phyloP scores from a whole-genome alignment of 2,888 invertebrate genomes.

The Aphidius colemani region DNA sequence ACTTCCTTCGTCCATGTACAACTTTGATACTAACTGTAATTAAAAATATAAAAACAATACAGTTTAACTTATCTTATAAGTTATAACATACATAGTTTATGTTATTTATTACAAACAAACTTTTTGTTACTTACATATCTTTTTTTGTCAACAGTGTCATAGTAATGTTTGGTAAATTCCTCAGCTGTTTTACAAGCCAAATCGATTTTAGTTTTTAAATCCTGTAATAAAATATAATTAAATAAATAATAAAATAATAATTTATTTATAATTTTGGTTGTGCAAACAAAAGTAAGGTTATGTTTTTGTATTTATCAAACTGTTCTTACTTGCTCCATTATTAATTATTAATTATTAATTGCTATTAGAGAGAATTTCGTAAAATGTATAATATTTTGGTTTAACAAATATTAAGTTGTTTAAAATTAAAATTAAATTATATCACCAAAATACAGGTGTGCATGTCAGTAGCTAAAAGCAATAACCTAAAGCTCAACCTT shows the following conservation, averaged over 20 bases:
- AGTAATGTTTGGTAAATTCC: conserved; percentile 87
- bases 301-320: neutral
- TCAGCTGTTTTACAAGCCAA: conserved; percentile 85
- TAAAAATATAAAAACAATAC: neutral
- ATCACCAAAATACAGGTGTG: too few relatives aligned
- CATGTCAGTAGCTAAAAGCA: too few relatives aligned
- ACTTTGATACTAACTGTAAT: conserved; percentile 71
- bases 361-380: conserved; percentile 42
- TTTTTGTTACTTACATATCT: conserved; percentile 69
- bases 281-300: neutral
- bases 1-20: conserved; percentile 84
- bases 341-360: conserved; percentile 13
- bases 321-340: conserved; percentile 26
- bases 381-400: conserved; percentile 42
- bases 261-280: neutral
- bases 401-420: too few relatives aligned
- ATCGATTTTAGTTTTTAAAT: conserved; percentile 71
- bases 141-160: conserved; percentile 85
- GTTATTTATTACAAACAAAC: neutral
- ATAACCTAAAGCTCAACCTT: too few relatives aligned
- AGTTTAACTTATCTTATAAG: too few relatives aligned
- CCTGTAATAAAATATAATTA: conserved; percentile 55
- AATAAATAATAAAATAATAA: neutral
- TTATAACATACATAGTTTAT: too few relatives aligned
- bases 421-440: too few relatives aligned